These are phyloP conservation scores for Lordiphosa clarofinis DNA, from an alignment of 1,140 invertebrate species.

Conservation along the genomic window DNA sequence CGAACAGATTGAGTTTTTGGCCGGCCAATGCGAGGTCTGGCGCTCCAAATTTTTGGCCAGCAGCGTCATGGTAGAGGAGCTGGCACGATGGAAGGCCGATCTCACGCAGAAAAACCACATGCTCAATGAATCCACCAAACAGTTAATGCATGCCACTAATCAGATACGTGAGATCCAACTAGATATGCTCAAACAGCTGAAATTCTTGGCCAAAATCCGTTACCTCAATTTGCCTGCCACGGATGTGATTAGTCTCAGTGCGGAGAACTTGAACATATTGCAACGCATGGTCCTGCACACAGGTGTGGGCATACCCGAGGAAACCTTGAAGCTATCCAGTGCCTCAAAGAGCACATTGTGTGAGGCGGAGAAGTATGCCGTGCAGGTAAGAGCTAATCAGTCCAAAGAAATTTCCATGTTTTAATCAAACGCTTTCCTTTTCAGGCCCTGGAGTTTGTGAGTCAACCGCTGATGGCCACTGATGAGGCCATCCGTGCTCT, in stretches of 20 bases:
- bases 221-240: slow-evolving; percentile 71
- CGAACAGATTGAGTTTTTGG: slow-evolving; percentile 94
- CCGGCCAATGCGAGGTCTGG: slow-evolving; percentile 97
- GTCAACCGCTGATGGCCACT: slow-evolving; percentile 72
- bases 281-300: slow-evolving; percentile 73
- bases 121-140: slow-evolving; percentile 87
- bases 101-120: slow-evolving; percentile 88
- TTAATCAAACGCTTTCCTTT: not conserved
- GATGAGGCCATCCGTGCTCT: slow-evolving; percentile 76
- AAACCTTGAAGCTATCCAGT: slow-evolving; percentile 54
- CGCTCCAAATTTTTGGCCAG: slow-evolving; percentile 96
- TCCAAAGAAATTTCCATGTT: not conserved
- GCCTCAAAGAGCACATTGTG: slow-evolving; percentile 67
- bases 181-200: slow-evolving; percentile 85
- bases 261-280: slow-evolving; percentile 73
- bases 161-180: slow-evolving; percentile 86
- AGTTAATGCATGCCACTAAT: slow-evolving; percentile 87
- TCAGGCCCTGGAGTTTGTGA: slow-evolving; percentile 69
- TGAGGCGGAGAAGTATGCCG: slow-evolving; percentile 74
- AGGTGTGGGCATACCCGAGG: slow-evolving; percentile 73
- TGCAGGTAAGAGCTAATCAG: slow-evolving; percentile 46
- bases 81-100: slow-evolving; percentile 90
- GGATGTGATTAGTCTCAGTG: slow-evolving; percentile 80
- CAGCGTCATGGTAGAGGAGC: slow-evolving; percentile 94
- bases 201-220: slow-evolving; percentile 72